Base-by-base conservation (phyloP, 2,113 vertebrate genomes). In the Echinops telfairi region DNA sequence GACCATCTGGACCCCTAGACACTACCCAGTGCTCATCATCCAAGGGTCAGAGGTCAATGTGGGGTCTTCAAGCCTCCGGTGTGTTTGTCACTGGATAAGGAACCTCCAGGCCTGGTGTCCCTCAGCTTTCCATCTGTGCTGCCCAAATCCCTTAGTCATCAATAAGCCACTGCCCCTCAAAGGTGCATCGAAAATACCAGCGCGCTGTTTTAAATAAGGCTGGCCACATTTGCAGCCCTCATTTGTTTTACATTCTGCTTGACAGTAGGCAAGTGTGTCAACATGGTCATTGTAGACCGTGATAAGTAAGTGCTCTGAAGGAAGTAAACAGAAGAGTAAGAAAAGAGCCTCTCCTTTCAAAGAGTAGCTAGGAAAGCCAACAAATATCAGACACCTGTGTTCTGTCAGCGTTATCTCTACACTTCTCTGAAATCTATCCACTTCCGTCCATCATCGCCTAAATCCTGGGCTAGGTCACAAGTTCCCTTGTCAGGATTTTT, bases 241-340 rank as follows among this genome's bases (percentile, higher is more conserved):
- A 15, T 43, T 66, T 80, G 89, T 76, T 95, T 91, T 87, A 89
- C 47, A 71, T 83, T 89, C 62, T 85, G 25, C 73, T 64, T 71
- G 57, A 89, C 20, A 85, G 38, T 22, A 85, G 79, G 60, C 53
- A 92, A 85, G 36, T 64, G 36, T 20, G 79, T 25, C 91, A 94
- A 87, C 86, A 92, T 92, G 27, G 38, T 94, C 91, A 90, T 89
- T 83, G 47, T 25, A 91, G 93, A 73, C 38, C 92, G 78, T 89
- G 76, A 92, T 80, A 85, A 92, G 47, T 80, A 85, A 92, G 47
- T 80, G 47, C 84, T 86, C 14, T 79, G 64, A 89, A 88, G 94
- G 68, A 94, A 90, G 85, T 90, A 95, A 94, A 95, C 84, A 85
- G 60, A 68, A 88, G 79, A 92, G 33, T 62, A 82, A 91, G 62